Evolutionary conservation across 2,888 invertebrate species (phyloP), one percentile per base, ranked within the genome.

Genomic region (Limnephilus lunatus): DNA sequence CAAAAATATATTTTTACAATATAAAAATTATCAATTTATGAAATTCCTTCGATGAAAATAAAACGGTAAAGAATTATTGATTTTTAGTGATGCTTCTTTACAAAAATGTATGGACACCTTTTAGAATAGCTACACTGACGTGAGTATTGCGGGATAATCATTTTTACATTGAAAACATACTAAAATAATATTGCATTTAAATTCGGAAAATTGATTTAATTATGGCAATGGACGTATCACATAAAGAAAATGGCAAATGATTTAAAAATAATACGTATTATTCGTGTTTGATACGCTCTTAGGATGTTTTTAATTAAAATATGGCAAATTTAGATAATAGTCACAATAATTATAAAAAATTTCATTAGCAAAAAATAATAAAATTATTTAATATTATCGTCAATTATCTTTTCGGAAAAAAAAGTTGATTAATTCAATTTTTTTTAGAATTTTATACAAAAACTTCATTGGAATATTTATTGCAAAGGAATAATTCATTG

Each of bases 171-270:
- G 25, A 68, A 68, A 68, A 68, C 68, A 68, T 68, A 68, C 68
- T 68, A 68, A 25, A 68, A 68, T 68, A 68, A 68, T 83, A 83
- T 35, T 35, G 32, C 83, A 39, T 35, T 32, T 83, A 83, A 32
- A 83, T 35, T 83, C 83, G 32, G 83, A 83, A 83, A 32, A 83
- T 35, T 35, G 86, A 48, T 44, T 44, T 48, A 86, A 86, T 48
- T 86, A 86, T 86, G 86, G 86, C 86, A 86, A 44, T 86, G n/a
- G 39, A 85, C 15, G 30, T 86, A 39, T 44, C 86, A 44, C 44
- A 39, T n/a, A 31, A 19, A 35, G 31, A 35, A 83, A 44, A 86
- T 86, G 86, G 86, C 86, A 44, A 86, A 86, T 30, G 35, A 44
- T 83, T 83, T 83, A 83, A 83, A 83, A 83, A 83, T 35, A 35